phyloP scores from a whole-genome alignment of 2,113 vertebrate species.

The Columbina picui region DNA sequence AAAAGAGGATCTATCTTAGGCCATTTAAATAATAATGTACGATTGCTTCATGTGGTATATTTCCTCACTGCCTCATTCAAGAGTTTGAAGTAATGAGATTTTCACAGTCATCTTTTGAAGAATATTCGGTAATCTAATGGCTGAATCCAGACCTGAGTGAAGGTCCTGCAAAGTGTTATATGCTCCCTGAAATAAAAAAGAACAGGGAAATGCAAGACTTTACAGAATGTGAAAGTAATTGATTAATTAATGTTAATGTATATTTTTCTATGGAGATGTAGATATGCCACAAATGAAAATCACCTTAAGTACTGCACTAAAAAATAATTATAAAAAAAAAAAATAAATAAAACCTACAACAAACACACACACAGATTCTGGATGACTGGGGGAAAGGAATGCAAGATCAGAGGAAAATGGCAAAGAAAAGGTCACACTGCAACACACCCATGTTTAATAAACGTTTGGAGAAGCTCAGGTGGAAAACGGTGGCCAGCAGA shows the following conservation, averaged over 20 bases:
- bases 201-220: neutral
- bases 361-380: neutral
- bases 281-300: rapidly evolving
- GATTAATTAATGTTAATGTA: neutral
- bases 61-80: slow-evolving; percentile 1
- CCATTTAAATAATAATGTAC: slow-evolving; percentile 19
- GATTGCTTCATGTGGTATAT: neutral
- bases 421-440: neutral
- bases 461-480: neutral
- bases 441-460: neutral
- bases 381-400: neutral
- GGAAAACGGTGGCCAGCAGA: neutral
- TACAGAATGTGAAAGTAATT: neutral
- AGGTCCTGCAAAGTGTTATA: neutral
- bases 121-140: neutral
- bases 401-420: neutral
- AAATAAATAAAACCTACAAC: too few relatives aligned
- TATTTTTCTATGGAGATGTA: neutral
- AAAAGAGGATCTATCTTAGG: neutral
- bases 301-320: neutral
- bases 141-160: neutral
- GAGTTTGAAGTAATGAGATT: slow-evolving; percentile 1
- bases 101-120: neutral
- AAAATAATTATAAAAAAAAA: too few relatives aligned
- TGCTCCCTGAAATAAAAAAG: neutral